Conservation (phyloP, 1,140 invertebrate species). For the Anagrus nilaparvatae region DNA sequence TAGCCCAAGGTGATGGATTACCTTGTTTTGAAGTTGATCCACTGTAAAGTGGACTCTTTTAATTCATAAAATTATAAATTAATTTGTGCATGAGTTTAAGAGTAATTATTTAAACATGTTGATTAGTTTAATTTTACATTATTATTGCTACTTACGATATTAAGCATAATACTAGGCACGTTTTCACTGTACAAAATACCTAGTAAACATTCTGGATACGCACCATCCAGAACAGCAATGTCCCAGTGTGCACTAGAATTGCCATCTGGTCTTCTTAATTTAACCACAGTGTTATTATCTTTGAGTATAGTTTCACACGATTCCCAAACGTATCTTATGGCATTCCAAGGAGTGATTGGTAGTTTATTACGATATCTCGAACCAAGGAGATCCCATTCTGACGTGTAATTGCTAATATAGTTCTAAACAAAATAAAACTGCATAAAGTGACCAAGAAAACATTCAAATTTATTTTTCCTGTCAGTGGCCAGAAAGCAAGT, state of each 20-base stretch:
- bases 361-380: constrained; percentile 60
- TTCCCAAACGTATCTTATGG: constrained; percentile 61
- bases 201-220: constrained; percentile 67
- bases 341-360: constrained; percentile 55
- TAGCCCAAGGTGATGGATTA: constrained; percentile 57
- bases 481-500: no score
- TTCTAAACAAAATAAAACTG: constrained; percentile 17
- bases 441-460: no score
- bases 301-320: constrained; percentile 59
- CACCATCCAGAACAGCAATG: constrained; percentile 63
- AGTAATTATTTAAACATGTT: no score
- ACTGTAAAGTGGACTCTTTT: constrained; percentile 57
- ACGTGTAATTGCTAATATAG: constrained; percentile 65
- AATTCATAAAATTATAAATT: no score
- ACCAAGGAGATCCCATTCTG: constrained; percentile 61
- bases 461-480: no score
- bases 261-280: constrained; percentile 39
- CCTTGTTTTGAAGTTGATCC: constrained; percentile 55
- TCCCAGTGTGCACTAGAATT: constrained; percentile 43
- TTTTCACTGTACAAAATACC: constrained; percentile 58
- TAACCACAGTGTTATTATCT: constrained; percentile 43
- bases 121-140: no score
- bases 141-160: constrained; percentile 50
- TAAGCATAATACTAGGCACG: constrained; percentile 67
- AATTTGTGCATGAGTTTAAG: no score